Base-by-base conservation (phyloP, 2,113 vertebrate genomes). In the Ptilorrhoa leucosticta region DNA sequence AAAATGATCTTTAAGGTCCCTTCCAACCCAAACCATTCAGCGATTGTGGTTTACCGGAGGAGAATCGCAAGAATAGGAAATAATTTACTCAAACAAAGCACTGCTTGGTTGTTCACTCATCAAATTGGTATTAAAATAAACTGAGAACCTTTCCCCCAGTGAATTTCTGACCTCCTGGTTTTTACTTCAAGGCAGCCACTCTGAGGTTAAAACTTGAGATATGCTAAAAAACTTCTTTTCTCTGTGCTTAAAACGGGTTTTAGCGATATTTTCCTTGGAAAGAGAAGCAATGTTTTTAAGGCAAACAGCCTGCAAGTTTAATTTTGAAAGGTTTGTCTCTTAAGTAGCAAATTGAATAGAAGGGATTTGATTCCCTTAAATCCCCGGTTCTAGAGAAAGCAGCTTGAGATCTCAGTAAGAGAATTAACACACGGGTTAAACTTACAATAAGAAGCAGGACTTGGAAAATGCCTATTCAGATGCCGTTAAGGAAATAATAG, bases 391-490 rank as follows among this genome's bases (percentile, higher is more conserved):
- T 93, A 56, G 89, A 90, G 89, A 93, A 94, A 94, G 93, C 94
- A 94, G 95, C 94, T 96, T 96, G 96, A 96, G 94, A 94, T 94
- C 87, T 94, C 91, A 42, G 90, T 96, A 81, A 97, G 93, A 94
- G 96, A 96, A 95, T 96, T 95, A 95, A 94, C 94, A 96, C 93
- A 20, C 7, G 89, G 92, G 96, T 95, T 97, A 87, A 95, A 97
- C 64, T 94, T 18, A 90, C 86, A 89, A 92, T 90, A 58, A 94
- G 89, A 92, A 95, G 94, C 80, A 51, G 77, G 13, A 76, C 76
- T 86, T 61, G 92, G 93, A 68, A 95, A 95, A 91, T 69, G 95
- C 89, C 92, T 93, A 90, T 97, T 97, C 94, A 93, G 80, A 90
- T 82, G 92, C 78, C 0, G 69, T 63, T 94, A 77, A 94, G 90